phyloP scores from a whole-genome alignment of 2,113 vertebrate species.

The Salvelinus alpinus region DNA sequence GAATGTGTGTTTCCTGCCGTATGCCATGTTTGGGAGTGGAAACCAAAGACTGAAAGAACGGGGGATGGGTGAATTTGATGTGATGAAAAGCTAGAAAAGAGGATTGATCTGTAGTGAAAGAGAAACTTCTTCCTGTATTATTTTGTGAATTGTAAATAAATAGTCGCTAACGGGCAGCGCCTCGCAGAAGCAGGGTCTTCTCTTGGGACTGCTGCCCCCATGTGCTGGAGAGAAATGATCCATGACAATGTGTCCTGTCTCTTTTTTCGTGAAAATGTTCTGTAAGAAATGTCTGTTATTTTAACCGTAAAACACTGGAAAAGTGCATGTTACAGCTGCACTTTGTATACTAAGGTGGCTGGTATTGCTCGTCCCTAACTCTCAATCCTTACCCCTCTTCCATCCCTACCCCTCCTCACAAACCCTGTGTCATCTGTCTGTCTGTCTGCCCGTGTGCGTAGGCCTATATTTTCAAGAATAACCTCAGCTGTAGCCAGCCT shows the following conservation, averaged over 20 bases:
- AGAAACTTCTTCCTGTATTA: constrained; percentile 42
- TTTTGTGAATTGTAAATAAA: constrained; percentile 71
- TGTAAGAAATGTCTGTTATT: no score
- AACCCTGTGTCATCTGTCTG: no score
- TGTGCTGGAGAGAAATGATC: constrained; percentile 38
- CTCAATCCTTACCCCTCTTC: no score
- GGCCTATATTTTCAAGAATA: no score
- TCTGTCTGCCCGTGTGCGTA: no score
- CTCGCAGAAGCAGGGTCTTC: constrained; percentile 77
- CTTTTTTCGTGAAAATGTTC: neutral
- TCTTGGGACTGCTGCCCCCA: constrained; percentile 65
- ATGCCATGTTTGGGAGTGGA: neutral
- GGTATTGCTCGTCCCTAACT: no score
- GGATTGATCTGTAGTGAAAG: constrained; percentile 25
- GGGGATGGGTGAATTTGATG: neutral
- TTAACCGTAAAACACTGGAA: no score
- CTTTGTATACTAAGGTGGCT: no score
- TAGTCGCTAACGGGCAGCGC: constrained; percentile 59
- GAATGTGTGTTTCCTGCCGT: neutral
- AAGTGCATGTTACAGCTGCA: no score
- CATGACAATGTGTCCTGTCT: neutral
- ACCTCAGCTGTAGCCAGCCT: no score
- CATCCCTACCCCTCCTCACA: no score
- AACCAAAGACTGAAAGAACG: constrained; percentile 1
- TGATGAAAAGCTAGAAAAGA: neutral